Evolutionary conservation across 37 sponge, comb jelly and placozoan genomes (phyloP).

Genomic region (Haliclona indistincta): DNA sequence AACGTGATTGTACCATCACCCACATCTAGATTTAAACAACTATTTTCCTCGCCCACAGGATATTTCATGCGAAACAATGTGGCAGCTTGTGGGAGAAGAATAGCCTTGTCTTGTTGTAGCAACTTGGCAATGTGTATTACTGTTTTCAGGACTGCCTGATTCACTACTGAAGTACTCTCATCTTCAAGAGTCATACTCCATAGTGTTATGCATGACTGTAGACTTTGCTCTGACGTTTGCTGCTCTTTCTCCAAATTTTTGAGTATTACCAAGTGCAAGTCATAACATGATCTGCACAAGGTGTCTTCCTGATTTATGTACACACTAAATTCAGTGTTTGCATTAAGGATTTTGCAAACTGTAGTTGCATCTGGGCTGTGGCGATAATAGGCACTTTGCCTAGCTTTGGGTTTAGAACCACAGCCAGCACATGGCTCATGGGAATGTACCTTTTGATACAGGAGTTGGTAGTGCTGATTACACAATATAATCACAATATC

Average conservation of each 20-base stretch:
- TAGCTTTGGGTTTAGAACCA: not conserved
- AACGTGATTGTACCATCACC: not conserved
- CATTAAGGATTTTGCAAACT: too few species aligned
- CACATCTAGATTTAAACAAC: not conserved
- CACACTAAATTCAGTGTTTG: not conserved
- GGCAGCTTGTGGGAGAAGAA: conserved; percentile 5
- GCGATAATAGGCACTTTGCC: not conserved
- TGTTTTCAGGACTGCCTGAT: not conserved
- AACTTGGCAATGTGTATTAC: conserved; percentile 8
- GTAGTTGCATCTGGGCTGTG: conserved; percentile 20
- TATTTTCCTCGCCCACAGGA: not conserved
- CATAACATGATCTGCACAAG: conserved; percentile 3
- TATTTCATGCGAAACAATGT: not conserved
- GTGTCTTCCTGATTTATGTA: not conserved
- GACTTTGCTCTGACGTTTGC: not conserved
- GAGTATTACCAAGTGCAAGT: not conserved
- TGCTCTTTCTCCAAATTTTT: not conserved
- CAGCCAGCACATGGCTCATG: too few species aligned
- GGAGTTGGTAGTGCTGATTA: too few species aligned
- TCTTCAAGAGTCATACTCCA: not conserved
- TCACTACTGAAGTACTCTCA: not conserved
- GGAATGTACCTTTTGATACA: too few species aligned
- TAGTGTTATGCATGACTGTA: not conserved
- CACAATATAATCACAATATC: too few species aligned
- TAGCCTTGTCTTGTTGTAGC: conserved; percentile 6